Base-by-base conservation (phyloP, 2,113 vertebrate species). In the Archilochus colubris region DNA sequence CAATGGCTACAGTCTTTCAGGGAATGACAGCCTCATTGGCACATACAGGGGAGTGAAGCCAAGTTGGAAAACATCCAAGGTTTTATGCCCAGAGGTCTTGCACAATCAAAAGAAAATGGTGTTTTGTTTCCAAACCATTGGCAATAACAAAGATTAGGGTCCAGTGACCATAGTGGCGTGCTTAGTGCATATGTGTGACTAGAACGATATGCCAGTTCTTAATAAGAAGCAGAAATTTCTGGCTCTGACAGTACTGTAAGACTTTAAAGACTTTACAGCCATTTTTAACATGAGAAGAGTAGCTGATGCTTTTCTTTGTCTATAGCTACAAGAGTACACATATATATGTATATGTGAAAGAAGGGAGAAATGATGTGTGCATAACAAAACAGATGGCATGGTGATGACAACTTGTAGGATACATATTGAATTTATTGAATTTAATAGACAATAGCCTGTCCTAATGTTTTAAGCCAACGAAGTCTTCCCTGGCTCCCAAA, bases 381-480 rank as follows among this genome's bases (percentile, higher is more conserved):
- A 54, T 62, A 82, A 89, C 28, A 69, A 87, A 95, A 51, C 58
- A 94, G 69, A 72, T 24, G 0, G 25, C 76, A 38, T 79, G 57
- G 53, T 67, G 88, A 57, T 94, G 85, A 93, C 92, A 96, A 92
- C 84, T 95, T 95, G 74, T 93, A 94, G 36, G 59, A 40, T 95
- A 93, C 82, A 94, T 88, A 95, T 76, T 82, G 55, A 82, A 95
- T 94, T 88, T 92, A 93, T 96, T 96, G 96, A 94, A 94, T 93
- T 96, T 97, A 96, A 88, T 84, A 96, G 90, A 97, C 89, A 97
- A 98, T 97, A 78, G 94, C 73, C 67, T 95, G 77, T 76, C 72
- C 79, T 96, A 95, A 96, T 76, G 25, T 96, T 97, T 97, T 89
- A 95, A 97, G 95, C 84, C 93, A 97, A 96, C 33, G 83, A 91